Evolutionary conservation across 2,113 vertebrate genomes (phyloP).

Genomic region (Cardinalis cardinalis): DNA sequence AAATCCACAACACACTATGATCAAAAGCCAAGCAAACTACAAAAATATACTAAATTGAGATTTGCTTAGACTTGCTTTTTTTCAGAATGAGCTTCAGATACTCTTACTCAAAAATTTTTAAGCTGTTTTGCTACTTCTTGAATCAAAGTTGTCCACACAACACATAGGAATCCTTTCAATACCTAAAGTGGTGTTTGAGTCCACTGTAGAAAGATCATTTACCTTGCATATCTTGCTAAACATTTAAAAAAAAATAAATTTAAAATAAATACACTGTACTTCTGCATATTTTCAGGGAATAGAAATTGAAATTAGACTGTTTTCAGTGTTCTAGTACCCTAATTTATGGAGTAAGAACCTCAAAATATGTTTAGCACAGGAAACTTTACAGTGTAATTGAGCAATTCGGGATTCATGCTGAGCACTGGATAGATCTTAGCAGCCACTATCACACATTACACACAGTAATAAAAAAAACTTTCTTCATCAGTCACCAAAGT

Average conservation of each 20-base stretch:
- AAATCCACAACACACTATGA: background rate
- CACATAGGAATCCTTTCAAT: background rate
- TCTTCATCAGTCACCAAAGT: background rate
- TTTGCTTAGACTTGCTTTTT: background rate
- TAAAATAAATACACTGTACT: background rate
- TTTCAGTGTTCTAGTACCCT: background rate
- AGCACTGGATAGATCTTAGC: background rate
- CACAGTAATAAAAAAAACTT: background rate
- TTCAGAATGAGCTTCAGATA: background rate
- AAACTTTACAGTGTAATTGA: background rate
- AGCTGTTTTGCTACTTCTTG: background rate
- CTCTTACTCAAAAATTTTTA: background rate
- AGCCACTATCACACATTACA: background rate
- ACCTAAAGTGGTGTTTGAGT: background rate
- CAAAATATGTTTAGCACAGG: background rate
- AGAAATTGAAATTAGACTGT: background rate
- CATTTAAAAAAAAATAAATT: rapidly evolving
- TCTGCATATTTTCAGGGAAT: background rate
- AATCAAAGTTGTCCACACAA: background rate
- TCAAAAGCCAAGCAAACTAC: background rate
- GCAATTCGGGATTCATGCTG: background rate
- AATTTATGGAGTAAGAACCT: background rate
- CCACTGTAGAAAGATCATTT: background rate
- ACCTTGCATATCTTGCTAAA: background rate
- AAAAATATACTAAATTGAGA: background rate